Conservation (phyloP, 2,797 vertebrate species). For the Leuciscus waleckii region DNA sequence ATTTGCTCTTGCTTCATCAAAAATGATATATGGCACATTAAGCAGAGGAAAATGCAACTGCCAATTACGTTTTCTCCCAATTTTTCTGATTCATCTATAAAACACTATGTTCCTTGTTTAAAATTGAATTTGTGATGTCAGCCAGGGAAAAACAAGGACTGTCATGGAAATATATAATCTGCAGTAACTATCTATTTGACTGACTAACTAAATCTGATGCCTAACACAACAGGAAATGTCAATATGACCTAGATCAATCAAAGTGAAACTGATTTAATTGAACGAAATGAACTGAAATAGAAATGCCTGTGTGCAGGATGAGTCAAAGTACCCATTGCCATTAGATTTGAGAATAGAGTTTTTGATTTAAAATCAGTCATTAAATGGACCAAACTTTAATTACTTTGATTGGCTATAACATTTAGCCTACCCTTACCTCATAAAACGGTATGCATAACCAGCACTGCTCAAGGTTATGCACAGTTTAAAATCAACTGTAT, state of each 20-base stretch:
- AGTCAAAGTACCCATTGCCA: background rate
- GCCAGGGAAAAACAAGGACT: slow-evolving; percentile 19
- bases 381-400: background rate
- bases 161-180: background rate
- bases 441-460: background rate
- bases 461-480: slow-evolving; percentile 20
- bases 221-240: slow-evolving; percentile 23
- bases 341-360: slow-evolving; percentile 28
- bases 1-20: slow-evolving; percentile 47
- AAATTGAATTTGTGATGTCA: slow-evolving; percentile 17
- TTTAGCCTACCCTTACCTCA: slow-evolving; percentile 24
- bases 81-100: slow-evolving; percentile 66
- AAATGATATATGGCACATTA: slow-evolving; percentile 45
- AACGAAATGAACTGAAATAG: slow-evolving; percentile 73
- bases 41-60: slow-evolving; percentile 66
- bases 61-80: slow-evolving; percentile 76
- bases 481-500: slow-evolving; percentile 11
- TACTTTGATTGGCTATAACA: slow-evolving; percentile 8
- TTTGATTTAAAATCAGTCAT: slow-evolving; percentile 22
- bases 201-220: background rate
- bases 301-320: slow-evolving; percentile 70
- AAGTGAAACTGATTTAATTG: slow-evolving; percentile 18
- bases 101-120: background rate
- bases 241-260: background rate
- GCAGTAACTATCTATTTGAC: slow-evolving; percentile 17